Conservation (phyloP, 2,888 invertebrate species). For the Adineta ricciae region DNA sequence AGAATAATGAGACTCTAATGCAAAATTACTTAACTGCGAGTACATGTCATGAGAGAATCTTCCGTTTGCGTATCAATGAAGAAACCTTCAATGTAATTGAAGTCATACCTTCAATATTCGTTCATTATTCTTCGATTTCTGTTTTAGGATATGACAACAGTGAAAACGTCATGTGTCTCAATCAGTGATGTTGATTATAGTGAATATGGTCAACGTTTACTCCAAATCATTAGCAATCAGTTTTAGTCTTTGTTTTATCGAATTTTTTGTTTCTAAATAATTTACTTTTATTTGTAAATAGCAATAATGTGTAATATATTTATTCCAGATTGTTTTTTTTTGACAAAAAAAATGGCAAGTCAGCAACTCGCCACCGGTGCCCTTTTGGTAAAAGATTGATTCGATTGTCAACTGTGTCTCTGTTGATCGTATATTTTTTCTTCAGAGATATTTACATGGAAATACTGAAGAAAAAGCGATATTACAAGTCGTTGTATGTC, state of each 20-base stretch:
- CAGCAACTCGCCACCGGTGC: background rate
- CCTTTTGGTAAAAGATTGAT: background rate
- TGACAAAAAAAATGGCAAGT: background rate
- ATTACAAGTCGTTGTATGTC: background rate
- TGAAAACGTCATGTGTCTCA: background rate
- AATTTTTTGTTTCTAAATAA: background rate
- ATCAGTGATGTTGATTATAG: background rate
- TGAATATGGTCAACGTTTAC: background rate
- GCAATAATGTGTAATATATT: background rate
- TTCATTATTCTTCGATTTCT: background rate
- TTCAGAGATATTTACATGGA: slow-evolving; percentile 7
- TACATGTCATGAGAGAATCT: background rate
- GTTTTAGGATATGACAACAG: background rate
- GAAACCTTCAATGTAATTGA: slow-evolving; percentile 6
- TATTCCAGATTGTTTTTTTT: background rate
- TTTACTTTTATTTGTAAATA: background rate
- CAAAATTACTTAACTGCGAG: background rate
- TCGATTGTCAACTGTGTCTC: background rate
- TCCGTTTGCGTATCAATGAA: slow-evolving; percentile 5
- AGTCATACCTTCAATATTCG: too few relatives aligned
- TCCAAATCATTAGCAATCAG: background rate
- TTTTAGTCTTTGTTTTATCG: background rate
- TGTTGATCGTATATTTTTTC: background rate
- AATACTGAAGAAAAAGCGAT: background rate
- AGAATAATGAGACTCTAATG: background rate